Percentiles rank a stretch among this genome's conserved stretches.
These are phyloP conservation scores for Ictalurus punctatus DNA, from an alignment of 2,113 vertebrate species.

Conservation along the genomic window DNA sequence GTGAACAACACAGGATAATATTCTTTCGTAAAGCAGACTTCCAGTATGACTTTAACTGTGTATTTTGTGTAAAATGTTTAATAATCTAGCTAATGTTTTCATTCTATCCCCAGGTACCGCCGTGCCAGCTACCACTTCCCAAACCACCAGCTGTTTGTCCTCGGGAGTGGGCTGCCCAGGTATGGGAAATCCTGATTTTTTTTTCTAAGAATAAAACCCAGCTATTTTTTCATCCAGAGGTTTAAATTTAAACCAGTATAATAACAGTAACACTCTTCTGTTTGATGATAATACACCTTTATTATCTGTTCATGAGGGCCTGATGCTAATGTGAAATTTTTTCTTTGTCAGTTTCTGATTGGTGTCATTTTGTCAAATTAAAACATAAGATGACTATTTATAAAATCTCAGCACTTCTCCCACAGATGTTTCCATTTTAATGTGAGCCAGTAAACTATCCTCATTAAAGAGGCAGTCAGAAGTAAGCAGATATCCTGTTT, in stretches of 20 bases:
- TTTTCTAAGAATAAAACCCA: neutral
- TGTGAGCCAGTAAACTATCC: slow-evolving; percentile 12
- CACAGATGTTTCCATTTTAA: neutral
- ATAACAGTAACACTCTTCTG: neutral
- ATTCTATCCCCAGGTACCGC: slow-evolving; percentile 77
- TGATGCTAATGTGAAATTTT: slow-evolving; percentile 9
- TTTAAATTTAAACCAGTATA: neutral
- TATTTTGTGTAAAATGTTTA: neutral
- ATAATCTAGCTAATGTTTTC: slow-evolving; percentile 15
- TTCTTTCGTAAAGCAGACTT: neutral
- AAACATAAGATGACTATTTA: neutral
- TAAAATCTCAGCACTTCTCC: neutral
- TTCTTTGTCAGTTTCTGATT: neutral
- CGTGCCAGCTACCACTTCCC: slow-evolving; percentile 69
- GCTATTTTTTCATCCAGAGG: neutral
- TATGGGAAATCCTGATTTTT: slow-evolving; percentile 68
- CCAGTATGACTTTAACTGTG: neutral
- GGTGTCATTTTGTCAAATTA: neutral
- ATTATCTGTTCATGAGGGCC: neutral
- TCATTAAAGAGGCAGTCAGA: neutral
- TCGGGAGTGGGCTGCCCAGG: slow-evolving; percentile 86
- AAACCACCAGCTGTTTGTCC: slow-evolving; percentile 77
- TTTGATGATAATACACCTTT: too few species aligned
- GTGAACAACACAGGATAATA: too few species aligned
- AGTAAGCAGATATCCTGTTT: neutral